Base-by-base conservation (phyloP, 2,888 invertebrate genomes). In the Drosophila peninsularis region DNA sequence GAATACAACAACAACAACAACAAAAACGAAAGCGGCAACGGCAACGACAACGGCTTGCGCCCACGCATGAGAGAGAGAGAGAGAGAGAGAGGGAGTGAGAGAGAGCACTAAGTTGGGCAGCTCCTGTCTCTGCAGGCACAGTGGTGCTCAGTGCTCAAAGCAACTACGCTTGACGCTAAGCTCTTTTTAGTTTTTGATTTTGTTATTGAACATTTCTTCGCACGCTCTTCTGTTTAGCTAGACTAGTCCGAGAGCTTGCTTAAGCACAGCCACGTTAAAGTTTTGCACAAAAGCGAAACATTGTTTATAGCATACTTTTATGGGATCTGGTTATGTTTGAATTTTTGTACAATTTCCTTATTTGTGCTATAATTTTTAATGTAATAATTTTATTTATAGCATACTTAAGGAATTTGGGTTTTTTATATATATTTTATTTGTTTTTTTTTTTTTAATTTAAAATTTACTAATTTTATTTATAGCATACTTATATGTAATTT, bases 51-150 rank as follows among this genome's bases (percentile, higher is more conserved):
- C 65, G 61, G 52, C 69, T 74, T 83, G 82, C 84, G 78, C 82
- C 83, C 82, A 82, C 84, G 82, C 82, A 80, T 39, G 52, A 42
- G 42, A 49, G 55, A 63, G 53, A 34, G 45, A 21, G 57, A 53
- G 49, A 41, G 50, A 50, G 56, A 49, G 52, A 34, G 45, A 49
- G 44, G 44, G 54, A 42, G 24, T 45, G 44, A 56, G 54, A 52
- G 45, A 42, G 30, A 49, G 65, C 34, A 60, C 32, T 52, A 34
- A 36, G 19, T 39, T 49, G 42, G 30, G 45, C 57, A 49, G 56
- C 66, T 71, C 21, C 45, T 62, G 39, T 34, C 42, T 53, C 19
- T 70, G 44, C 41, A 45, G 44, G 62, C 64, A 75, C 75, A 64
- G 64, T 75, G 75, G 75, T 60, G 19, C 44, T 19, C 42, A 27